A percentile compares a stretch with the other conserved stretches of the same genome.
phyloP scores from a whole-genome alignment of 2,113 vertebrate species.

The Piprites chloris region DNA sequence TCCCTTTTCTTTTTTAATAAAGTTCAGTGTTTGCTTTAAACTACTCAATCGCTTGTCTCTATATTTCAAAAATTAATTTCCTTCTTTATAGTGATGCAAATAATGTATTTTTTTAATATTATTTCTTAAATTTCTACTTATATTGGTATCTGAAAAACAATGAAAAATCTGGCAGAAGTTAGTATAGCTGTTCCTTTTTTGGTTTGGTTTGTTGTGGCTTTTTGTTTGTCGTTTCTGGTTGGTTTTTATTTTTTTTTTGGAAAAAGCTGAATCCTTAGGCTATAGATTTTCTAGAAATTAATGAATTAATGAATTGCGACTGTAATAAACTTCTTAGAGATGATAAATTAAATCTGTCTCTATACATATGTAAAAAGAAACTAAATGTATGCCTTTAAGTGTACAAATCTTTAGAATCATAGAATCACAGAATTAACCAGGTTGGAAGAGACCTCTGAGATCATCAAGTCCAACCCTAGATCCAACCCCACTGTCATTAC shows the following conservation, averaged over 20 bases:
- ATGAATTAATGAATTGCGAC: not conserved
- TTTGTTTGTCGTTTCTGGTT: too few species aligned
- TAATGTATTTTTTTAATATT: not conserved
- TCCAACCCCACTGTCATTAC: too few species aligned
- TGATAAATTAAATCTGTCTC: not conserved
- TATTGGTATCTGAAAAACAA: not conserved
- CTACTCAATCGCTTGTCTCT: not conserved
- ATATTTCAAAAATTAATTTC: not conserved
- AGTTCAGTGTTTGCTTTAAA: not conserved
- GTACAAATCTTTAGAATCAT: not conserved
- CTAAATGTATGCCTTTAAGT: not conserved
- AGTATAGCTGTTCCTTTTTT: not conserved
- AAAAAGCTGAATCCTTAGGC: rapidly evolving
- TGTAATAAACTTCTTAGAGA: not conserved
- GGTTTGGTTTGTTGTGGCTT: too few species aligned
- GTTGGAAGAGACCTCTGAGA: too few species aligned
- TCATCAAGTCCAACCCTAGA: too few species aligned
- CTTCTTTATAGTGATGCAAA: not conserved
- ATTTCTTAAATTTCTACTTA: not conserved
- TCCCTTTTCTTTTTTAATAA: rapidly evolving
- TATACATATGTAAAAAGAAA: not conserved
- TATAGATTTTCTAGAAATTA: not conserved
- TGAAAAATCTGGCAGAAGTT: not conserved
- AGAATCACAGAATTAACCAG: too few species aligned
- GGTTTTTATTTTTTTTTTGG: rapidly evolving